Percentiles rank a stretch among this genome's conserved stretches.
Conservation (phyloP, 1,140 invertebrate species). For the Drosophila yakuba region DNA sequence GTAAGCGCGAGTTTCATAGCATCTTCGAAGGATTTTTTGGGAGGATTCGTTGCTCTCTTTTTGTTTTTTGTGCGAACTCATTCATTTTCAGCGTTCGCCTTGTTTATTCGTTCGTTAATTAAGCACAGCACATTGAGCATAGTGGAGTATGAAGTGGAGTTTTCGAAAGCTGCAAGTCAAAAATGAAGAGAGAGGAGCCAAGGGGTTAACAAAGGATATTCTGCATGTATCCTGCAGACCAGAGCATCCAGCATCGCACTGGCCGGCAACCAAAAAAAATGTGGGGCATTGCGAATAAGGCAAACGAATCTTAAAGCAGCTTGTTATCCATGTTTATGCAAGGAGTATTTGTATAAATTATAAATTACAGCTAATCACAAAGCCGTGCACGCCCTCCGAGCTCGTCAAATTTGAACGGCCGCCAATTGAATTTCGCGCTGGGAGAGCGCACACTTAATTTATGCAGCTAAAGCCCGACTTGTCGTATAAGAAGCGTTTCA, state of each 20-base stretch:
- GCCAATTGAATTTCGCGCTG: conserved; percentile 12
- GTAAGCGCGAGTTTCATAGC: conserved; percentile 64
- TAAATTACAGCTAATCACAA: conserved; percentile 51
- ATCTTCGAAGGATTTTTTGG: conserved; percentile 53
- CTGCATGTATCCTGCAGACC: conserved; percentile 42
- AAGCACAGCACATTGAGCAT: conserved; percentile 74
- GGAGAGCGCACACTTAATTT: conserved; percentile 29
- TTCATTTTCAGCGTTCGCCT: conserved; percentile 39
- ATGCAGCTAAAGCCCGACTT: conserved; percentile 29
- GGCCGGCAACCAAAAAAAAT: conserved; percentile 55
- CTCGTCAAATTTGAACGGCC: conserved; percentile 8
- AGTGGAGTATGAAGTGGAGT: conserved; percentile 41
- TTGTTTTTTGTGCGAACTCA: conserved; percentile 31
- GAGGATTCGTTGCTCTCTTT: conserved; percentile 11
- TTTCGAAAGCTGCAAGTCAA: conserved; percentile 73
- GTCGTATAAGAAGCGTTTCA: conserved; percentile 37
- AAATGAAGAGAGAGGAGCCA: conserved; percentile 48
- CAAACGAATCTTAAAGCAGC: conserved; percentile 76
- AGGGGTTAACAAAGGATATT: conserved; percentile 33
- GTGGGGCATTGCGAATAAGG: conserved; percentile 57
- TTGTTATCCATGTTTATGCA: conserved; percentile 59
- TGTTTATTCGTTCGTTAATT: conserved; percentile 61
- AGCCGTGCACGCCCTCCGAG: conserved; percentile 45
- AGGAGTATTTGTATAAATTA: conserved; percentile 56
- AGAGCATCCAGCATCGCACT: conserved; percentile 23